Percentiles rank a stretch among this genome's conserved stretches.
Conservation (phyloP, 2,888 invertebrate species). For the Cephus runcator region DNA sequence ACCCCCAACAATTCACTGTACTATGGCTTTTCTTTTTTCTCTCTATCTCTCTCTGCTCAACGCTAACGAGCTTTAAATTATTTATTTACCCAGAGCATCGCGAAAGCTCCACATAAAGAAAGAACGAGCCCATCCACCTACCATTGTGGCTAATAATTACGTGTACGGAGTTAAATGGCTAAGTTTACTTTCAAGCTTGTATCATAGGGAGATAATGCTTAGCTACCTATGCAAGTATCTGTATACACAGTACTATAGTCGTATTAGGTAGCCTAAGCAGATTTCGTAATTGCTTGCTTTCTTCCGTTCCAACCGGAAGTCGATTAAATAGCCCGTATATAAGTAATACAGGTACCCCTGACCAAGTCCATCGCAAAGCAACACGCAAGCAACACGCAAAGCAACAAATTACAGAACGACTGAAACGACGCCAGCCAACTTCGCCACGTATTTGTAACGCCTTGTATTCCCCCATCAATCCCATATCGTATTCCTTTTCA, state of each 20-base stretch:
- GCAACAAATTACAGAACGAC: slow-evolving; percentile 38
- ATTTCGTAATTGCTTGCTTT: background rate
- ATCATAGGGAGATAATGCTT: background rate
- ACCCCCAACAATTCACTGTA: background rate
- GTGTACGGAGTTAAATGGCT: background rate
- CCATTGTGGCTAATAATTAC: background rate
- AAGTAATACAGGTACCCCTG: background rate
- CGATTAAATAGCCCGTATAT: no score
- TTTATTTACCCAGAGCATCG: slow-evolving; percentile 2
- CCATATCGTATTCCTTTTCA: background rate
- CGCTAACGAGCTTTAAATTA: slow-evolving; percentile 10
- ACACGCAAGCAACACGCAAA: background rate
- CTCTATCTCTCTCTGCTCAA: slow-evolving; percentile 1
- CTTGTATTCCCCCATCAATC: background rate
- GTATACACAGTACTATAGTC: background rate
- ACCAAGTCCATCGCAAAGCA: background rate
- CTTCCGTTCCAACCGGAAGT: no score
- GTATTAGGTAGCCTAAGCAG: background rate
- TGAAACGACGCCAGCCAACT: background rate
- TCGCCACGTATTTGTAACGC: background rate
- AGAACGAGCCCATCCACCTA: background rate
- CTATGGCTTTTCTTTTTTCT: background rate
- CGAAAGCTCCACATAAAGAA: background rate
- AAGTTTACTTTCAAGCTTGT: background rate
- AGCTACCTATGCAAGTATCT: background rate